These are phyloP conservation scores for Lethenteron reissneri DNA, from an alignment of 2,113 vertebrate genomes.

Conservation along the genomic window DNA sequence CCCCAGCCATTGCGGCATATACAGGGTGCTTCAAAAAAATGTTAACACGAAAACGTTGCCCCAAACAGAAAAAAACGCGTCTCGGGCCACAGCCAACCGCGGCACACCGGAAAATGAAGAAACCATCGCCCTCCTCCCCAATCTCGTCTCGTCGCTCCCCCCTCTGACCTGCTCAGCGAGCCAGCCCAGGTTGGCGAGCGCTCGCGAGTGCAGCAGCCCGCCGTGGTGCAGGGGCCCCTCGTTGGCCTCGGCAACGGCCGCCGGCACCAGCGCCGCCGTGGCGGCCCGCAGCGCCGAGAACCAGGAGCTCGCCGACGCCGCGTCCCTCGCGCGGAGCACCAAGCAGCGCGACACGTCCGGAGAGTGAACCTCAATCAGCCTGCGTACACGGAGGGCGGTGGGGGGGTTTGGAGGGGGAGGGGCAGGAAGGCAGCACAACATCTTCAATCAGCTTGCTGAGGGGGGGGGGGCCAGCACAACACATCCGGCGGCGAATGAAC, in stretches of 20 bases:
- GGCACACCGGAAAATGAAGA: too few species aligned
- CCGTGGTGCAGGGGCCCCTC: constrained; percentile 29
- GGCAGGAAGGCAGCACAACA: background rate
- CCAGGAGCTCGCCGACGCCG: constrained; percentile 57
- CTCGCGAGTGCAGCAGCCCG: constrained; percentile 25
- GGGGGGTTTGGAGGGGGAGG: background rate
- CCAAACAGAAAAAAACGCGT: too few species aligned
- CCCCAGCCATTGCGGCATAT: too few species aligned
- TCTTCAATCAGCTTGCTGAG: too few species aligned
- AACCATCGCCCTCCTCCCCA: too few species aligned
- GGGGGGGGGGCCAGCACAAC: too few species aligned
- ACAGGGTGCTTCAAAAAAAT: too few species aligned
- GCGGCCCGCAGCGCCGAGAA: constrained; percentile 74
- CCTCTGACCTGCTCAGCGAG: constrained; percentile 67
- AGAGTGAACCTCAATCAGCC: constrained; percentile 76
- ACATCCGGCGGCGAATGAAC: too few species aligned
- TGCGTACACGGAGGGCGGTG: constrained; percentile 14
- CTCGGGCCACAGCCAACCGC: too few species aligned
- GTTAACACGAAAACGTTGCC: too few species aligned
- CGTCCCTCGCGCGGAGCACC: constrained; percentile 72
- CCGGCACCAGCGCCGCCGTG: constrained; percentile 65
- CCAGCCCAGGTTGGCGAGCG: constrained; percentile 77
- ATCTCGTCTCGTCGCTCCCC: background rate
- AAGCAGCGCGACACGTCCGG: constrained; percentile 68
- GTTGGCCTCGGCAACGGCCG: constrained; percentile 62